Conservation (phyloP, 2,888 invertebrate genomes). For the Coenonympha arcania region DNA sequence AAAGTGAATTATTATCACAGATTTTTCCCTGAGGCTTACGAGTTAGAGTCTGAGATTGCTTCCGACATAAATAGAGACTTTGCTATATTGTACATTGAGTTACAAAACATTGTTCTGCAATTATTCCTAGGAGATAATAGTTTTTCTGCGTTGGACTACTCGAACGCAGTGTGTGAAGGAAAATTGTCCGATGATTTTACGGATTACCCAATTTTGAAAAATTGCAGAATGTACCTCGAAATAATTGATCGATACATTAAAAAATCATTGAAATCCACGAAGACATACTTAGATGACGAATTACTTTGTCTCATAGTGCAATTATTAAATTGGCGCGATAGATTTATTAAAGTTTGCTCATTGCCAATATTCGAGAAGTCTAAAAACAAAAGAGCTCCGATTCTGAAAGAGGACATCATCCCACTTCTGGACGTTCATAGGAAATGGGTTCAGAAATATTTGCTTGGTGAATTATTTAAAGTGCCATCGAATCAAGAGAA, state of each 20-base stretch:
- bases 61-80: slow-evolving; percentile 53
- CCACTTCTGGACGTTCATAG: slow-evolving; percentile 80
- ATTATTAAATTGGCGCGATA: slow-evolving; percentile 70
- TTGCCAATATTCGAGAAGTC: slow-evolving; percentile 45
- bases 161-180: slow-evolving; percentile 58
- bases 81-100: slow-evolving; percentile 61
- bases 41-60: slow-evolving; percentile 29
- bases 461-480: slow-evolving; percentile 53
- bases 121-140: slow-evolving; percentile 29
- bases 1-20: slow-evolving; percentile 37
- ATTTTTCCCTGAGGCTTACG: slow-evolving; percentile 47
- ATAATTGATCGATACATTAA: slow-evolving; percentile 62
- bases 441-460: slow-evolving; percentile 81
- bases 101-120: slow-evolving; percentile 35
- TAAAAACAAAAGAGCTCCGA: slow-evolving; percentile 45
- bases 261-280: slow-evolving; percentile 41
- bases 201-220: slow-evolving; percentile 70
- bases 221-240: slow-evolving; percentile 66
- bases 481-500: slow-evolving; percentile 33
- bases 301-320: slow-evolving; percentile 58
- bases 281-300: slow-evolving; percentile 44
- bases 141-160: slow-evolving; percentile 69
- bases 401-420: slow-evolving; percentile 69
- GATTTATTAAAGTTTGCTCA: slow-evolving; percentile 61
- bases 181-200: slow-evolving; percentile 63